Evolutionary conservation across 2,888 invertebrate species (phyloP), one percentile per base, ranked within the genome.

Genomic region (Rhodophaea formosa): DNA sequence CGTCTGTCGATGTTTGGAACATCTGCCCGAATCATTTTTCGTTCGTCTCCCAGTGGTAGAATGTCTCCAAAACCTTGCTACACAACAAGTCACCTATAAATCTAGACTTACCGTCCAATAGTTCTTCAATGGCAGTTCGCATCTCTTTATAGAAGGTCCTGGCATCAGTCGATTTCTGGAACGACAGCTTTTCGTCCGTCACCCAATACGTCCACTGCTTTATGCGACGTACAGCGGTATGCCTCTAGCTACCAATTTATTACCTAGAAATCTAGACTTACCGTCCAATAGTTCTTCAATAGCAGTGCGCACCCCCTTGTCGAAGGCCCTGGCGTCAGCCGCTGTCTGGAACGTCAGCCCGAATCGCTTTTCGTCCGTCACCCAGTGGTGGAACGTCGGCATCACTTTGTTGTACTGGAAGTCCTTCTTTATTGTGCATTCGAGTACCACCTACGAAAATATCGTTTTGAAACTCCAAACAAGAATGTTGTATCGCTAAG

Each of bases 381-480:
- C 95, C 98, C 98, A 99, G 89, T 98, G 98, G 92, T 98, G 98
- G 93, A 99, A 99, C 49, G 98, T 98, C 35, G 99, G 98, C 96
- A 98, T 98, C 75, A 98, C 98, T 93, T 97, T 97, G 90, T 97
- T 97, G 93, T 98, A 98, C 84, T 97, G 96, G 86, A 98, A 97
- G 89, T 98, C 98, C 84, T 97, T 97, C 89, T 97, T 97, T 82
- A 98, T 96, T 55, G 96, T 96, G 93, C 98, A 98, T 88, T 97
- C 97, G 69, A 98, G 93, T 68, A 98, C 97, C 79, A 96, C 96
- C 98, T 98, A 89, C 1, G 72, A 72, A n/a, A 7, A 88, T n/a
- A 35, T 35, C 10, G 10, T 10, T 8, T 8, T 35, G 35, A 35
- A 10, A 23, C 23, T 23, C 23, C 3, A 23, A 23, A 23, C 23